Conservation (phyloP, 2,113 vertebrate genomes). For the Pantherophis guttatus region DNA sequence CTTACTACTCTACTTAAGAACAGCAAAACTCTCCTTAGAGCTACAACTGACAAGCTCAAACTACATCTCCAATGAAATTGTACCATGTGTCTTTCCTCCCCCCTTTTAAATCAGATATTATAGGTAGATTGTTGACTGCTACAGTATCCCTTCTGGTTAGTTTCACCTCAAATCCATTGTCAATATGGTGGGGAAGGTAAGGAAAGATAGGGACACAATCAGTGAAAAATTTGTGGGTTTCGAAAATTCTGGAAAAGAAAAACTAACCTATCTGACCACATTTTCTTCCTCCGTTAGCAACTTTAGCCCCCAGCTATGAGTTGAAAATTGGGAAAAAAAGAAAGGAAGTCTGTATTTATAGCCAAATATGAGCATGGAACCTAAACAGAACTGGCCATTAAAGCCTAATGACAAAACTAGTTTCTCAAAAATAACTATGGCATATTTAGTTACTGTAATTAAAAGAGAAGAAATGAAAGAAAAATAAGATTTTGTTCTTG, state of each 20-base stretch:
- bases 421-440: not conserved
- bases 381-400: not conserved
- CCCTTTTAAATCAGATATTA: not conserved
- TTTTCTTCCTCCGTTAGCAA: not conserved
- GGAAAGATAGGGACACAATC: not conserved
- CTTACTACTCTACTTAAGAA: too few relatives aligned
- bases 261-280: not conserved
- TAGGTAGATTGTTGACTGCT: not conserved
- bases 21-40: not conserved
- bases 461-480: not conserved
- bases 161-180: not conserved
- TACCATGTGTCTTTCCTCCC: not conserved
- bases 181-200: not conserved
- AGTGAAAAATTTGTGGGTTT: not conserved
- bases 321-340: not conserved
- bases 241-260: not conserved
- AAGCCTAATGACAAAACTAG: not conserved
- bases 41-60: not conserved
- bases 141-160: not conserved
- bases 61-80: not conserved
- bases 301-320: not conserved
- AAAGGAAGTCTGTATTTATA: not conserved
- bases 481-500: not conserved
- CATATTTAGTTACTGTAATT: not conserved
- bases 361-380: not conserved